Evolutionary conservation across 1,140 invertebrate genomes (phyloP).

Genomic region (Drosophila lini): DNA sequence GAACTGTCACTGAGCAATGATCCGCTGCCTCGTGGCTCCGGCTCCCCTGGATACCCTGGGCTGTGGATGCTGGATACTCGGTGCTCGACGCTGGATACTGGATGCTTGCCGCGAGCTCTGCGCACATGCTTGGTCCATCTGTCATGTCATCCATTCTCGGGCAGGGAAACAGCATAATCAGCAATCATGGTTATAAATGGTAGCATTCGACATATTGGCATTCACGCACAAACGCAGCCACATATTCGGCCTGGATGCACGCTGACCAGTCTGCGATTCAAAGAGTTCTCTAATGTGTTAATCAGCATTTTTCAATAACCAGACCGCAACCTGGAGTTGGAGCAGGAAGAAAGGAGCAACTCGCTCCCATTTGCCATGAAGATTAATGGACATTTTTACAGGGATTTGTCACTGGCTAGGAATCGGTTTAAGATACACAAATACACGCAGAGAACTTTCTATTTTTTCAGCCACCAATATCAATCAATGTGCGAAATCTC

Average conservation of each 20-base stretch:
- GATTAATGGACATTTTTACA: slow-evolving; percentile 63
- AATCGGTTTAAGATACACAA: slow-evolving; percentile 56
- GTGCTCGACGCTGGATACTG: slow-evolving; percentile 8
- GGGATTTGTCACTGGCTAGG: slow-evolving; percentile 64
- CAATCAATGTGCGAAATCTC: slow-evolving; percentile 49
- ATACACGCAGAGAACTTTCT: slow-evolving; percentile 26
- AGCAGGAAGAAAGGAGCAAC: slow-evolving; percentile 24
- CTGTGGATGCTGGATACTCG: slow-evolving; percentile 21
- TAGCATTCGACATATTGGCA: slow-evolving; percentile 84
- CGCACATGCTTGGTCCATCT: slow-evolving; percentile 78
- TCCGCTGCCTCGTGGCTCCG: slow-evolving; percentile 41
- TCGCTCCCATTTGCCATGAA: slow-evolving; percentile 36
- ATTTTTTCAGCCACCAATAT: slow-evolving; percentile 33
- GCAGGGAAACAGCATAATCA: slow-evolving; percentile 83
- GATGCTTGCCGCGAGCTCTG: slow-evolving; percentile 50
- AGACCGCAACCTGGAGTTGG: slow-evolving; percentile 33
- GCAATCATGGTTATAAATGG: slow-evolving; percentile 83
- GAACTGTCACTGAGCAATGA: slow-evolving; percentile 74
- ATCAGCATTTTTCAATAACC: slow-evolving; percentile 82
- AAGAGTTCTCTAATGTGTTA: slow-evolving; percentile 78
- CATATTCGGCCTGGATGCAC: slow-evolving; percentile 9
- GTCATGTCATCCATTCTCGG: slow-evolving; percentile 84
- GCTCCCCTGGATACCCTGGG: slow-evolving; percentile 38
- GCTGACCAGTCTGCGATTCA: slow-evolving; percentile 55
- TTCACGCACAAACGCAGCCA: slow-evolving; percentile 53